Base-by-base conservation (phyloP, 1,140 invertebrate species). In the Habropoda laboriosa region DNA sequence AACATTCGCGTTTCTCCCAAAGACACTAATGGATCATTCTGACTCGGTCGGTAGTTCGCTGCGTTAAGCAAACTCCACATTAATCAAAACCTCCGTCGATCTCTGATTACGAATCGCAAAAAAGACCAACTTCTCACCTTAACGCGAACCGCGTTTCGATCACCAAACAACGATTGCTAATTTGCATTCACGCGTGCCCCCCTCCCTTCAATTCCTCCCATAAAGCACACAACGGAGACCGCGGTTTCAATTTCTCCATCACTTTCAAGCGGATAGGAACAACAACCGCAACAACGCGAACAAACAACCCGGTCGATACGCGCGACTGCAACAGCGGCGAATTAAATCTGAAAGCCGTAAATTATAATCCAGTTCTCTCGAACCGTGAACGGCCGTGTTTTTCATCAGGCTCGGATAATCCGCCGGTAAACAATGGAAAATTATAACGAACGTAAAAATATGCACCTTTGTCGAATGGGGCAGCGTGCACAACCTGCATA, bases 401-500 rank as follows among this genome's bases (percentile, higher is more conserved):
- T 75, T 55, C 49, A 66, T 60, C 53, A 12, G 8, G 13, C n/a
- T 13, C 27, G 42, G 49, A 77, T 70, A 60, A 77, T 47, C 32
- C 24, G 32, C 4, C 6, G 49, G 74, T 73, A 80, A 80, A 85
- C 79, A 80, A 85, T 83, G 71, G 49, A 55, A 72, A 80, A 83
- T 83, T 80, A 74, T 61, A 83, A 85, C 71, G 78, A 58, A 66
- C 77, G 70, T 13, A 51, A 53, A 83, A 68, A 71, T n/a, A n/a
- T 75, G 71, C 73, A 74, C 67, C 38, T 71, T 72, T 70, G 71
- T 63, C 42, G 16, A 42, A n/a, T n/a, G n/a, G 53, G 5, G 24
- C 18, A 8, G 12, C 12, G 18, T 6, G 30, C 58, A 71, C 32
- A 40, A 12, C 7, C 1, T 21, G 70, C 53, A 53, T 58, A 55